A percentile compares a stretch with the other conserved stretches of the same genome.
These are phyloP conservation scores for Chromoteleia sp. DNA, from an alignment of 2,888 invertebrate genomes.

Conservation along the genomic window DNA sequence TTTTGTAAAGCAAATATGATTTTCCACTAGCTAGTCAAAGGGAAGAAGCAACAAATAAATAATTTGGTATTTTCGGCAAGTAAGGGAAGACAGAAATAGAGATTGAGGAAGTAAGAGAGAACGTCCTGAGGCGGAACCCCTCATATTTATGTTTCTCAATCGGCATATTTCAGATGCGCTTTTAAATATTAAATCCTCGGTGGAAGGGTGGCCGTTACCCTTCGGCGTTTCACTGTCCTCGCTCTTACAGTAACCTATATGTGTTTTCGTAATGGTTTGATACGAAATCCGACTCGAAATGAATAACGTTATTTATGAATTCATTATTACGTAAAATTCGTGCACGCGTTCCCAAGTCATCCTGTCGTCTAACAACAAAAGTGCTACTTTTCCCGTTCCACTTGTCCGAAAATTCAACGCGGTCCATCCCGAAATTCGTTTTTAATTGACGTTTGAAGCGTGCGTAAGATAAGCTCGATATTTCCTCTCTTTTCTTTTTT, in stretches of 20 bases:
- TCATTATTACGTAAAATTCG: conserved; percentile 33
- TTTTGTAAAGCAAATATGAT: conserved; percentile 68
- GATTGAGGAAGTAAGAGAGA: conserved; percentile 67
- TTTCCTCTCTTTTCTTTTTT: conserved; percentile 15
- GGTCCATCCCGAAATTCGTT: not conserved
- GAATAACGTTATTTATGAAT: conserved; percentile 60
- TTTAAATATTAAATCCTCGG: conserved; percentile 83
- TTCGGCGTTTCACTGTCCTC: conserved; percentile 68
- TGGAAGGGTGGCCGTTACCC: conserved; percentile 73
- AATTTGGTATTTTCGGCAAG: conserved; percentile 75
- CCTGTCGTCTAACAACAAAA: no score
- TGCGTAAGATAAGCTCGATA: conserved; percentile 23
- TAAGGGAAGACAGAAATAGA: conserved; percentile 62
- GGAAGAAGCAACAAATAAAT: conserved; percentile 79
- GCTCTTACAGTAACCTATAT: conserved; percentile 67
- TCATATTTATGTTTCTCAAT: conserved; percentile 83
- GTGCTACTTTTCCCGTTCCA: no score
- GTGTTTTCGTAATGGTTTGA: conserved; percentile 63
- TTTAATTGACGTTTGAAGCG: conserved; percentile 65
- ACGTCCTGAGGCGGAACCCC: conserved; percentile 71
- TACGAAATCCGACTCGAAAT: conserved; percentile 60
- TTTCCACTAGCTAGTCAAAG: conserved; percentile 63
- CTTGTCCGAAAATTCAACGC: not conserved
- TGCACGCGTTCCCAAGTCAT: not conserved
- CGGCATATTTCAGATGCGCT: conserved; percentile 84